Evolutionary conservation across 2,888 invertebrate species (phyloP), one percentile per base, ranked within the genome.

Genomic region (Clivina fossor): DNA sequence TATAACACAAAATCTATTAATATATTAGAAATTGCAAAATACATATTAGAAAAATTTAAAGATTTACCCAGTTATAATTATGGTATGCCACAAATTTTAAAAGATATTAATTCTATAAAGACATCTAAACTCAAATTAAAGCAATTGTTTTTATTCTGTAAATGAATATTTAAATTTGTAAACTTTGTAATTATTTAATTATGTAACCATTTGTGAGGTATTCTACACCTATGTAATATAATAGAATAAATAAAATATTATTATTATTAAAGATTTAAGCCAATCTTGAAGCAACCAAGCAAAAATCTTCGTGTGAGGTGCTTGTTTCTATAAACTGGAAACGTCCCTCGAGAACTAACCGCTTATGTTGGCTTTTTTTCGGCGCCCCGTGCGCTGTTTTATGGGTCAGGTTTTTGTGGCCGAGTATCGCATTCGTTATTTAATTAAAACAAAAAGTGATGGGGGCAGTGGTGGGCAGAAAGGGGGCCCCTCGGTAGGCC

Each of bases 391-490:
- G n/a, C n/a, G n/a, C n/a, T 51, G 43, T 53, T 53, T 53, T 53
- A 53, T 44, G 53, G 53, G 44, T 24, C 44, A 44, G 53, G 43
- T 53, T 53, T 53, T 53, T 53, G 35, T 44, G 37, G 40, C n/a
- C 40, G 44, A 53, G 44, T n/a, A n/a, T n/a, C n/a, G n/a, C 53
- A 53, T 53, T 53, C 53, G 53, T 53, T 53, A 53, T 53, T 53
- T 53, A 53, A 53, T 53, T 53, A 53, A 53, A 53, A 53, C 53
- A 53, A 53, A 53, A 53, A 53, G 53, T 41, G 51, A 44, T 41
- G 22, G n/a, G n/a, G n/a, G n/a, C n/a, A n/a, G n/a, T n/a, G n/a
- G n/a, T n/a, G n/a, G n/a, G n/a, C n/a, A n/a, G n/a, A n/a, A n/a
- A n/a, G n/a, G n/a, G n/a, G n/a, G n/a, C n/a, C n/a, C n/a, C n/a